These are phyloP conservation scores for Charina bottae DNA, from an alignment of 2,113 vertebrate species.

Conservation along the genomic window DNA sequence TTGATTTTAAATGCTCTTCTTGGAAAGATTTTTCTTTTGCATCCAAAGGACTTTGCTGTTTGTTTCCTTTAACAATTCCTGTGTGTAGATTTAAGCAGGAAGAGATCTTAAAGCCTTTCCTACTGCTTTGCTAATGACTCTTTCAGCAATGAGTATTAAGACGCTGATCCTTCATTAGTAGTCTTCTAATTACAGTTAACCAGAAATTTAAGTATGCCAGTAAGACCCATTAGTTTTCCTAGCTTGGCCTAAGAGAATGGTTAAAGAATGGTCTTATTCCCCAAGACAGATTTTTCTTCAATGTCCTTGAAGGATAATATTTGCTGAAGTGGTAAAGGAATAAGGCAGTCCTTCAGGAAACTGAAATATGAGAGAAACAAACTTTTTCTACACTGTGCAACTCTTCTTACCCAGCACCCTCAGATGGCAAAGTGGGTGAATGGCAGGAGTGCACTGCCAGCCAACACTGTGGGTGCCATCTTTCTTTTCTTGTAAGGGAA, in stretches of 20 bases:
- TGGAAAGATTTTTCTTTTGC: background rate
- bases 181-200: constrained; percentile 18
- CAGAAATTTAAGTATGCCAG: background rate
- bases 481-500: background rate
- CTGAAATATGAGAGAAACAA: background rate
- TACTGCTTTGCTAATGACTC: background rate
- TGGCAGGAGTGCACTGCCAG: no score
- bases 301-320: background rate
- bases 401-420: background rate
- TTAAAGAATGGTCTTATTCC: background rate
- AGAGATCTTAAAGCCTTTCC: background rate
- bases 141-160: constrained; percentile 4
- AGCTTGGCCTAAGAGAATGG: background rate
- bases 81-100: background rate
- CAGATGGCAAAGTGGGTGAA: background rate
- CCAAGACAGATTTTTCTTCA: background rate
- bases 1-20: background rate
- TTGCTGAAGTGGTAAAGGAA: background rate
- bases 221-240: background rate
- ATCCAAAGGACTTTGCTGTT: background rate
- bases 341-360: background rate
- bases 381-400: background rate
- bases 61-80: background rate
- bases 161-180: constrained; percentile 13
- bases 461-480: background rate